Conservation (phyloP, 1,140 invertebrate species). For the Drosophila arizonae region DNA sequence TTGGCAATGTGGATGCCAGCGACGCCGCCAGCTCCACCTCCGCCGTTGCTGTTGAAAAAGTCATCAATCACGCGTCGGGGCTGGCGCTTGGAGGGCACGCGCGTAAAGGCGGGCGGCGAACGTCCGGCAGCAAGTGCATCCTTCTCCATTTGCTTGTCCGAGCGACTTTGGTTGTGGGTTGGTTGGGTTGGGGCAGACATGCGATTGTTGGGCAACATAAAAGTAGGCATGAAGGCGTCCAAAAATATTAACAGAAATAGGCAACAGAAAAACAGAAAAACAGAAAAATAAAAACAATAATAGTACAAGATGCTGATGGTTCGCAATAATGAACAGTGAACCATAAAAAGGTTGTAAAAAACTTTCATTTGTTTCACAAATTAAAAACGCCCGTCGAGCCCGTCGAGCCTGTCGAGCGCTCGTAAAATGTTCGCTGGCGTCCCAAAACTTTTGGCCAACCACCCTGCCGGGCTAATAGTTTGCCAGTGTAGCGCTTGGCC, state of each 20-base stretch:
- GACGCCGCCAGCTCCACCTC: conserved; percentile 5
- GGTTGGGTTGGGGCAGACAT: conserved; percentile 56
- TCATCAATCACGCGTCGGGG: conserved; percentile 90
- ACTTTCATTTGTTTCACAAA: conserved; percentile 80
- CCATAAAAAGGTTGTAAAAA: conserved; percentile 80
- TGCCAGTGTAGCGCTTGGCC: conserved; percentile 51
- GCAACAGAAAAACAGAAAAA: conserved; percentile 12
- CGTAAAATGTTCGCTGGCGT: conserved; percentile 58
- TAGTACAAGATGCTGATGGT: conserved; percentile 59
- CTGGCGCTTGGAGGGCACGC: conserved; percentile 94
- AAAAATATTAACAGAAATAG: conserved; percentile 72
- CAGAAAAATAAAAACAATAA: conserved; percentile 36
- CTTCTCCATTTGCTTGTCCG: conserved; percentile 86
- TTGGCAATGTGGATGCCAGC: conserved; percentile 50
- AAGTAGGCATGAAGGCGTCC: conserved; percentile 76
- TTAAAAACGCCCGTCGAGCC: conserved; percentile 57
- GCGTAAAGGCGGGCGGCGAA: conserved; percentile 91
- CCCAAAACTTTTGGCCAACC: conserved; percentile 39
- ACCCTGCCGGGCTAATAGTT: conserved; percentile 60
- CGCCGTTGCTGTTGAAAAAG: conserved; percentile 84
- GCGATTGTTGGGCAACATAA: conserved; percentile 71
- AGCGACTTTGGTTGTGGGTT: conserved; percentile 84
- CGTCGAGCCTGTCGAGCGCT: conserved; percentile 27
- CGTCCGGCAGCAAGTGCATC: conserved; percentile 85
- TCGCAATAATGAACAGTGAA: conserved; percentile 78